phyloP scores from a whole-genome alignment of 2,797 vertebrate genomes.

The Prunella strophiata region DNA sequence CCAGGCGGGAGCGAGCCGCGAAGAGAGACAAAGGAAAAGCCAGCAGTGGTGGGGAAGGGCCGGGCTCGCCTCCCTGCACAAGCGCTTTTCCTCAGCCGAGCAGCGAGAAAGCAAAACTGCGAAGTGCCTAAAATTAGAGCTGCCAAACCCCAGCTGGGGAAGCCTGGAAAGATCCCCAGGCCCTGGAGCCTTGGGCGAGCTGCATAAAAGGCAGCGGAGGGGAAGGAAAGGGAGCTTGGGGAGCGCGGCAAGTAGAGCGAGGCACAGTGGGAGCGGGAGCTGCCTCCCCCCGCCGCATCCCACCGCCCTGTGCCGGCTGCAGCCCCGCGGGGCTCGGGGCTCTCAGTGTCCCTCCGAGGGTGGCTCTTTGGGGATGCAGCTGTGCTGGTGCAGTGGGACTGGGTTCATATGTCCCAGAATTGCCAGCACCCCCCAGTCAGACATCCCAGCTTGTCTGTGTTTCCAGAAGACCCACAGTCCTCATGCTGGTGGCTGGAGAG shows the following conservation, averaged over 20 bases:
- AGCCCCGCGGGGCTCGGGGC: neutral
- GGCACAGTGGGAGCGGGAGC: slow-evolving; percentile 1
- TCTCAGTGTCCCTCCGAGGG: neutral
- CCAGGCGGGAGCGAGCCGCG: neutral
- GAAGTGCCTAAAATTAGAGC: slow-evolving; percentile 69
- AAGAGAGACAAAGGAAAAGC: slow-evolving; percentile 55
- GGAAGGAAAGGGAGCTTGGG: slow-evolving; percentile 62
- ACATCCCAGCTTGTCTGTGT: neutral
- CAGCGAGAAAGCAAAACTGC: slow-evolving; percentile 62
- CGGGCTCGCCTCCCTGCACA: slow-evolving; percentile 36
- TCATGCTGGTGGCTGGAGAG: neutral
- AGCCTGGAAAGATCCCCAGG: slow-evolving; percentile 71
- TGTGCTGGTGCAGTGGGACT: fast-evolving
- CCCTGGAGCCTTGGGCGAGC: slow-evolving; percentile 67
- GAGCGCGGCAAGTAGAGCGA: slow-evolving; percentile 56
- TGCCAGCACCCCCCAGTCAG: neutral
- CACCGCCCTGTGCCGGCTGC: neutral
- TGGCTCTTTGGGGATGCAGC: neutral
- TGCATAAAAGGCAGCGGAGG: slow-evolving; percentile 65
- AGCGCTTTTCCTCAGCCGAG: slow-evolving; percentile 30
- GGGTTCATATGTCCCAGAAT: fast-evolving
- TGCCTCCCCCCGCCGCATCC: neutral
- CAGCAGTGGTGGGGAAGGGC: slow-evolving; percentile 44
- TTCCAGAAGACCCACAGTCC: neutral
- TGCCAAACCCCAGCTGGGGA: slow-evolving; percentile 71